These are phyloP conservation scores for Orthosia cruda DNA, from an alignment of 2,888 invertebrate species.

Conservation along the genomic window DNA sequence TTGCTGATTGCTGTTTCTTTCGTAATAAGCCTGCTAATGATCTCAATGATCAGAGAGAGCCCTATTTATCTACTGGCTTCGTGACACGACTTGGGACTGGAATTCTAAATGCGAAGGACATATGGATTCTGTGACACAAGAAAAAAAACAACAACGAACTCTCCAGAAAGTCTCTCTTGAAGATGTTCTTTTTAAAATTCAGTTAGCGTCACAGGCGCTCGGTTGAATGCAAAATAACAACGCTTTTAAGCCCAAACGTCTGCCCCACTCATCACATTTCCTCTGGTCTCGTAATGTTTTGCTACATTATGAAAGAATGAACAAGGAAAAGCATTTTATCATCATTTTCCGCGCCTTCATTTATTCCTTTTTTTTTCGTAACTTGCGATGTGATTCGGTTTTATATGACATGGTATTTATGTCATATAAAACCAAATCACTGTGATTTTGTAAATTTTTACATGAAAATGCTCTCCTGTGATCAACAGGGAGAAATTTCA, in stretches of 20 bases:
- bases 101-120: background rate
- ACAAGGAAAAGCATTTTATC: constrained; percentile 43
- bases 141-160: constrained; percentile 5
- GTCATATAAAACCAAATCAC: constrained; percentile 8
- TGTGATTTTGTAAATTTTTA: constrained; percentile 22
- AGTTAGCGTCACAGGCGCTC: background rate
- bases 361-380: background rate
- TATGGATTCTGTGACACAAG: background rate
- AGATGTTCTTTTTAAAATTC: constrained; percentile 37
- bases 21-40: no score
- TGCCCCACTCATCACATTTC: constrained; percentile 31
- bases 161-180: background rate
- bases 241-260: constrained; percentile 30
- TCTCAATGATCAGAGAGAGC: no score
- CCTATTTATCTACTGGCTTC: no score
- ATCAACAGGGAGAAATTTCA: background rate
- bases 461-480: constrained; percentile 17
- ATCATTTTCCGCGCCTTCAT: constrained; percentile 26
- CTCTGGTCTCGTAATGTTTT: constrained; percentile 17
- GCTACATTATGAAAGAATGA: constrained; percentile 33
- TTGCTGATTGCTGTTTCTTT: no score
- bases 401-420: background rate
- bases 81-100: background rate
- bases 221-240: constrained; percentile 38
- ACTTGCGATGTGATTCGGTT: background rate